phyloP scores from a whole-genome alignment of 2,113 vertebrate genomes.

The Emydura subglobosa region DNA sequence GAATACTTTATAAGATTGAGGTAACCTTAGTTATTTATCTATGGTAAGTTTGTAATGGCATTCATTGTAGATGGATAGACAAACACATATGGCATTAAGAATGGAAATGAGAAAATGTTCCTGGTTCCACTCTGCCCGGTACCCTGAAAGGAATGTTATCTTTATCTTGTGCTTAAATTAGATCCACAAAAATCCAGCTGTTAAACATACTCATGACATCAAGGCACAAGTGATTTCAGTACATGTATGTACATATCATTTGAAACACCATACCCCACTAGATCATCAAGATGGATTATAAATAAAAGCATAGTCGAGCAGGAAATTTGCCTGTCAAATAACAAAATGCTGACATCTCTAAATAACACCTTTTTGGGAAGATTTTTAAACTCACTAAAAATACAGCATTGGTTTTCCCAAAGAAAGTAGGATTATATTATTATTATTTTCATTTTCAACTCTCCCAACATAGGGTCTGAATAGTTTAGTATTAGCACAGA shows the following conservation, averaged over 20 bases:
- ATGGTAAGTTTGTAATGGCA: neutral
- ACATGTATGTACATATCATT: neutral
- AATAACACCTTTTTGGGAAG: neutral
- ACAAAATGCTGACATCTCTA: slow-evolving; percentile 34
- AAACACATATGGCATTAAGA: neutral
- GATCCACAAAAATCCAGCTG: neutral
- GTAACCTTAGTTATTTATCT: neutral
- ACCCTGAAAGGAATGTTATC: neutral
- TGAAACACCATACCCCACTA: slow-evolving; percentile 17
- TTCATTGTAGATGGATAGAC: neutral
- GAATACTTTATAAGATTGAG: neutral
- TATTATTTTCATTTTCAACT: slow-evolving; percentile 64
- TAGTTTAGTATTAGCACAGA: neutral
- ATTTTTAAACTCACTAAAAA: slow-evolving; percentile 40
- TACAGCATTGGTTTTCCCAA: slow-evolving; percentile 24
- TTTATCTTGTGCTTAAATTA: neutral
- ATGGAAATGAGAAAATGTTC: neutral
- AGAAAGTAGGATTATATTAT: slow-evolving; percentile 33
- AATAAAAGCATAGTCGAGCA: slow-evolving; percentile 23
- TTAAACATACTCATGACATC: neutral
- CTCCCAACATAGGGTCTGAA: neutral
- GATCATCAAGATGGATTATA: slow-evolving; percentile 42
- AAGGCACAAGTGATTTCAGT: neutral
- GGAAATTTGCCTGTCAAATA: slow-evolving; percentile 33
- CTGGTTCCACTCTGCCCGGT: neutral